Evolutionary conservation across 1,140 invertebrate species (phyloP).

Genomic region (Plodia interpunctella): DNA sequence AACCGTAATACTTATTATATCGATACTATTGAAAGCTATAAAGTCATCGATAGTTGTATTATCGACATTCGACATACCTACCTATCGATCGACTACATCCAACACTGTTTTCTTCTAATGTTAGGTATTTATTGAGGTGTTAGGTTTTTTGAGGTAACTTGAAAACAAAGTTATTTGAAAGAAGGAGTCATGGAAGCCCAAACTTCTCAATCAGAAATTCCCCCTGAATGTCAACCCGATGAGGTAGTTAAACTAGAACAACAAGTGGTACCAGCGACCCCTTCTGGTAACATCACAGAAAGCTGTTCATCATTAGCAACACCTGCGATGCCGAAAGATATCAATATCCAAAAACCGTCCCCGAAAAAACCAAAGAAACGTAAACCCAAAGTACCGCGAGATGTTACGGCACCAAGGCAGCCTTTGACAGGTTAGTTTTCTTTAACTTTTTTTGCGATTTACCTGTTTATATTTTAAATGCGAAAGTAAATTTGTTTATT

Average conservation of each 20-base stretch:
- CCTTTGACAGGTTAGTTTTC: conserved; percentile 80
- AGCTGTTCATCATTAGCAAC: conserved; percentile 20
- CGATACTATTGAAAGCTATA: too few relatives aligned
- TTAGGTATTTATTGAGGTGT: background rate
- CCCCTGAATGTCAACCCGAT: background rate
- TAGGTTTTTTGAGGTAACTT: too few relatives aligned
- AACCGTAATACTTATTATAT: too few relatives aligned
- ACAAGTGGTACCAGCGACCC: background rate
- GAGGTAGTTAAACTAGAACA: background rate
- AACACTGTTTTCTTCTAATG: too few relatives aligned
- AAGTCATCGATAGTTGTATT: too few relatives aligned
- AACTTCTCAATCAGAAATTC: background rate
- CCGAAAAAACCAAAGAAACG: conserved; percentile 81
- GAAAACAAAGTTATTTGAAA: background rate
- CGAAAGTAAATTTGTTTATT: too few relatives aligned
- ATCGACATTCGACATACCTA: too few relatives aligned
- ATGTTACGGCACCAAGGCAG: conserved; percentile 84
- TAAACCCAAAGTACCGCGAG: conserved; percentile 80
- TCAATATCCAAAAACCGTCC: conserved; percentile 38
- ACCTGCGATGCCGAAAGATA: conserved; percentile 32
- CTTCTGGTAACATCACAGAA: conserved; percentile 17
- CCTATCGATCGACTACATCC: too few relatives aligned
- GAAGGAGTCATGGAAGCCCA: conserved; percentile 4
- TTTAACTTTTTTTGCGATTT: too few relatives aligned
- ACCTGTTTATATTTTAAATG: too few relatives aligned